Evolutionary conservation across 2,888 invertebrate species (phyloP).

Genomic region (Luperina testacea): DNA sequence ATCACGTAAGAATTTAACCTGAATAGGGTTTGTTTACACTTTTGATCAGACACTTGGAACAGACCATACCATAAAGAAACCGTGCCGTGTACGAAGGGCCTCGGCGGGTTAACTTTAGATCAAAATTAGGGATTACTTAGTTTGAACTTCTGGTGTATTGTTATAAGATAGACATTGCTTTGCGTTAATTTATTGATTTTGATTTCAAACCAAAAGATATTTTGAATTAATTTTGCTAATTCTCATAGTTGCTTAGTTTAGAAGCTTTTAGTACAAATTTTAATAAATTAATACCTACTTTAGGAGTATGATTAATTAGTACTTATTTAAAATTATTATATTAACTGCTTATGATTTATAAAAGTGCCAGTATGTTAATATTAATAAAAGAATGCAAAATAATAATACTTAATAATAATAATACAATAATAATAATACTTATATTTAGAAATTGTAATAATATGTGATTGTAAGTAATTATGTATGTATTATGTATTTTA

Average conservation of each 20-base stretch:
- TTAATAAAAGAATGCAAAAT: constrained; percentile 27
- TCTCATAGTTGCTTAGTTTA: neutral
- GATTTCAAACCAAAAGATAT: constrained; percentile 20
- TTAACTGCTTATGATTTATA: constrained; percentile 47
- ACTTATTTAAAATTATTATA: constrained; percentile 5
- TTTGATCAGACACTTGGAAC: neutral
- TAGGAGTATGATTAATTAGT: neutral
- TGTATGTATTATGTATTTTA: constrained; percentile 38
- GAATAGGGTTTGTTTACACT: neutral
- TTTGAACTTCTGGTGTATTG: neutral
- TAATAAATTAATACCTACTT: constrained; percentile 15
- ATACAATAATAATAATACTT: no score
- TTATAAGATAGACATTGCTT: constrained; percentile 5
- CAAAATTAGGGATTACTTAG: neutral
- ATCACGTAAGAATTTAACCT: neutral
- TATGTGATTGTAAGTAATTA: constrained; percentile 29
- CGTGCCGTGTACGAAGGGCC: no score
- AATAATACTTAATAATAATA: constrained; percentile 26
- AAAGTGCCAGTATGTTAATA: constrained; percentile 45
- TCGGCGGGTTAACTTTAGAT: no score
- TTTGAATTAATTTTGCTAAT: neutral
- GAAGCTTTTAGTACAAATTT: constrained; percentile 50
- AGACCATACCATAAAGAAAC: neutral
- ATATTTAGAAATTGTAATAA: constrained; percentile 4
- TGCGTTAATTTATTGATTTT: neutral